Percentiles rank a stretch among this genome's conserved stretches.
phyloP scores from a whole-genome alignment of 2,113 vertebrate genomes.

The Catharus minimus region DNA sequence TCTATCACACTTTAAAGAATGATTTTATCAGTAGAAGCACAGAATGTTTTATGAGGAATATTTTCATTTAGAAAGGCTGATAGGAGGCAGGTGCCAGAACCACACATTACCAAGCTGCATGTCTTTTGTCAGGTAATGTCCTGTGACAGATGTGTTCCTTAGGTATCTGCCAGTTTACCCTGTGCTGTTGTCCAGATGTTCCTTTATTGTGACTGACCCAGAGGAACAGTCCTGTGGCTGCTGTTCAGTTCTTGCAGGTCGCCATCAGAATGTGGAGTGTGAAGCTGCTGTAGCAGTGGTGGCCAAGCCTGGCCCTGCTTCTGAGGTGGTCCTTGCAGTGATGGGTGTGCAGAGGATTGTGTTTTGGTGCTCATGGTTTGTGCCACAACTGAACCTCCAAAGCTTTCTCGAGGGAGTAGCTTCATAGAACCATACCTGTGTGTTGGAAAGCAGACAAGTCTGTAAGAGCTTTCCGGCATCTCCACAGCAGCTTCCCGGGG shows the following conservation, averaged over 20 bases:
- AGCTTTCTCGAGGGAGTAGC: neutral
- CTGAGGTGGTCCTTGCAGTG: neutral
- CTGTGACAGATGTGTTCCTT: neutral
- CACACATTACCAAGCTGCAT: neutral
- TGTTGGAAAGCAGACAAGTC: neutral
- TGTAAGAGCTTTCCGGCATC: neutral
- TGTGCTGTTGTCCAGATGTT: neutral
- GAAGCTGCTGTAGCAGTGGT: neutral
- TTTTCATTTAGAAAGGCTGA: neutral
- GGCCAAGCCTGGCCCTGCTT: neutral
- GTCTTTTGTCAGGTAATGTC: neutral
- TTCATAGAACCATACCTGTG: accelerated
- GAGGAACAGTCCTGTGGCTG: neutral
- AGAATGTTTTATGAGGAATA: neutral
- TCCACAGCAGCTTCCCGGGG: accelerated
- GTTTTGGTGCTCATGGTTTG: neutral
- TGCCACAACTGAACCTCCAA: neutral
- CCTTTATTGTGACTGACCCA: accelerated
- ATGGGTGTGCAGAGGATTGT: neutral
- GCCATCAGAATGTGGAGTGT: accelerated
- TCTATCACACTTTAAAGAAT: neutral
- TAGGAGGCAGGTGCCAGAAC: neutral
- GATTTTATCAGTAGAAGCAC: neutral
- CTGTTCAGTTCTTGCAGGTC: neutral
- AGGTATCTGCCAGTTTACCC: neutral